phyloP scores from a whole-genome alignment of 2,888 invertebrate species.

The Hirtodrosophila alboralis region DNA sequence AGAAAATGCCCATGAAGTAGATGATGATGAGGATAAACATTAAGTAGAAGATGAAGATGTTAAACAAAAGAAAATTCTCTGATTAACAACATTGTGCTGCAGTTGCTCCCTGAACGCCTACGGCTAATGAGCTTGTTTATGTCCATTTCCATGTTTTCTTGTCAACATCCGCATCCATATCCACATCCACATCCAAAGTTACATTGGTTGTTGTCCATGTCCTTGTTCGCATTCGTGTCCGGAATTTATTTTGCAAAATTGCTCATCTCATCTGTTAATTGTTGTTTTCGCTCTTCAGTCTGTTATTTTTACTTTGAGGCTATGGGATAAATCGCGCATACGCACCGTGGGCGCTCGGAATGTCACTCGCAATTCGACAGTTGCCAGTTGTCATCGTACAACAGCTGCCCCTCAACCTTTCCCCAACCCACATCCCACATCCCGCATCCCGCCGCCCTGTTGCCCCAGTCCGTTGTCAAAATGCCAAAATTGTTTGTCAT shows the following conservation, averaged over 20 bases:
- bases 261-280: conserved; percentile 49
- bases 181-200: no score
- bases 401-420: not conserved
- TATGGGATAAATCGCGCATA: conserved; percentile 40
- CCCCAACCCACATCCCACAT: not conserved
- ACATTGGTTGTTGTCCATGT: not conserved
- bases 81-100: conserved; percentile 39
- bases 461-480: conserved; percentile 53
- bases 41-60: no score
- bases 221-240: conserved; percentile 3
- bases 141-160: conserved; percentile 8
- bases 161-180: no score
- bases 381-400: conserved; percentile 36
- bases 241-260: conserved; percentile 33
- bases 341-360: conserved; percentile 41
- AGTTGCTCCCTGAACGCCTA: conserved; percentile 3
- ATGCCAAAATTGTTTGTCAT: conserved; percentile 78
- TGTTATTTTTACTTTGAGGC: conserved; percentile 3
- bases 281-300: conserved; percentile 35
- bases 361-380: conserved; percentile 44
- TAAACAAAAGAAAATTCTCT: conserved; percentile 17
- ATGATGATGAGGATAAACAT: no score
- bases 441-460: not conserved
- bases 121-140: conserved; percentile 61
- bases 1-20: no score